phyloP scores from a whole-genome alignment of 2,888 invertebrate genomes.

The Kryphioiulus occultus region DNA sequence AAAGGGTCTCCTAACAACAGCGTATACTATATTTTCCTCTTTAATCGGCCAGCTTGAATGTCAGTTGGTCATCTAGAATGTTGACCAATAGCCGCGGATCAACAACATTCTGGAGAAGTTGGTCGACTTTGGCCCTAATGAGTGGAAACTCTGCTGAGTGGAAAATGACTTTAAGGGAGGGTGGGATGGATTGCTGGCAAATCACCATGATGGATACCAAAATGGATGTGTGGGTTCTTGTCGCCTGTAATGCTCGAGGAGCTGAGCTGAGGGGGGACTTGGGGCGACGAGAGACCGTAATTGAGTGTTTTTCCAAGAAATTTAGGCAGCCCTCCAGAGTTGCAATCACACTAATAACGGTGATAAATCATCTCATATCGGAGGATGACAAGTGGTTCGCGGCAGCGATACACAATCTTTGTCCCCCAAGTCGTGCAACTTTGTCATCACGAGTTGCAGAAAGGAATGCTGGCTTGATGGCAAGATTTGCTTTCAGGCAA shows the following conservation, averaged over 20 bases:
- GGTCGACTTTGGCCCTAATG: not conserved
- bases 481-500: not conserved
- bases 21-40: no score
- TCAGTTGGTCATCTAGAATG: not conserved
- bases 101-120: not conserved
- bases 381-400: not conserved
- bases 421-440: not conserved
- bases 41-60: not conserved
- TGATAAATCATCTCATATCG: slow-evolving; percentile 17
- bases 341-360: slow-evolving; percentile 17
- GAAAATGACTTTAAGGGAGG: not conserved
- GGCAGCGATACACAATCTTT: not conserved
- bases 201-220: not conserved
- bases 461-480: not conserved
- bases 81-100: not conserved
- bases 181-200: not conserved
- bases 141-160: not conserved
- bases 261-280: not conserved
- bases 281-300: slow-evolving; percentile 15
- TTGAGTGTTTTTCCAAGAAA: slow-evolving; percentile 23
- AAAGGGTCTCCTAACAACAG: no score
- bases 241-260: not conserved
- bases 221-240: not conserved
- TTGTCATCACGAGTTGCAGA: not conserved
- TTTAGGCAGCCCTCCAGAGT: slow-evolving; percentile 4